These are phyloP conservation scores for Gymnogyps californianus DNA, from an alignment of 2,113 vertebrate species.

Conservation along the genomic window DNA sequence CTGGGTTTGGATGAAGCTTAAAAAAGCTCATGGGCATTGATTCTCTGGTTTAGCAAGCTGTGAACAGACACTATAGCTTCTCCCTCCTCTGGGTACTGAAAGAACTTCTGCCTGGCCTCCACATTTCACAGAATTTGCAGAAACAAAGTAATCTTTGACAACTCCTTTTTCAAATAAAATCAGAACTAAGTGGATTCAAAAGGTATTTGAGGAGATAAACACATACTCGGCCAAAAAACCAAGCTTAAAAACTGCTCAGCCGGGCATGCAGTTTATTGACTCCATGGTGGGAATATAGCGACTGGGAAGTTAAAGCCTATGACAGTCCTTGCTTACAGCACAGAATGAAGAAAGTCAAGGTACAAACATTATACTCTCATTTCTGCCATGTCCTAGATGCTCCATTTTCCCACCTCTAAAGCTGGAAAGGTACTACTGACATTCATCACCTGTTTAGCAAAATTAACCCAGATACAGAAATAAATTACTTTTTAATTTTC, in stretches of 20 bases:
- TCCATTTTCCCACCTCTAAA: neutral
- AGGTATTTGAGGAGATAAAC: neutral
- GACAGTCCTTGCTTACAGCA: neutral
- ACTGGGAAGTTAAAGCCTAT: neutral
- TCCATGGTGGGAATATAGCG: neutral
- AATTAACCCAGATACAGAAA: neutral
- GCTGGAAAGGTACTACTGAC: neutral
- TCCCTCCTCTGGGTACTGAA: neutral
- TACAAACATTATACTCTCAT: neutral
- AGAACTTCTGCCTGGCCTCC: neutral
- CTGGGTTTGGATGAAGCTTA: neutral
- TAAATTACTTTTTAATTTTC: neutral
- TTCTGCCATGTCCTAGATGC: neutral
- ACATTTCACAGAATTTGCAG: neutral
- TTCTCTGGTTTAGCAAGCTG: neutral
- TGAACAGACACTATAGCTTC: neutral
- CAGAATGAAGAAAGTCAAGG: neutral
- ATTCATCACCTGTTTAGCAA: neutral
- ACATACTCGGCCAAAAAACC: neutral
- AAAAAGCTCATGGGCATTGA: accelerated
- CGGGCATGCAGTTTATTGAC: neutral
- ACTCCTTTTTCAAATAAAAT: neutral
- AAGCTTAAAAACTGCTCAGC: neutral
- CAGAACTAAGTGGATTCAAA: neutral
- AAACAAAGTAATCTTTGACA: neutral